A percentile compares a stretch with the other conserved stretches of the same genome.
These are phyloP conservation scores for Ptychochromis oligacanthus DNA, from an alignment of 2,113 vertebrate species.

Conservation along the genomic window DNA sequence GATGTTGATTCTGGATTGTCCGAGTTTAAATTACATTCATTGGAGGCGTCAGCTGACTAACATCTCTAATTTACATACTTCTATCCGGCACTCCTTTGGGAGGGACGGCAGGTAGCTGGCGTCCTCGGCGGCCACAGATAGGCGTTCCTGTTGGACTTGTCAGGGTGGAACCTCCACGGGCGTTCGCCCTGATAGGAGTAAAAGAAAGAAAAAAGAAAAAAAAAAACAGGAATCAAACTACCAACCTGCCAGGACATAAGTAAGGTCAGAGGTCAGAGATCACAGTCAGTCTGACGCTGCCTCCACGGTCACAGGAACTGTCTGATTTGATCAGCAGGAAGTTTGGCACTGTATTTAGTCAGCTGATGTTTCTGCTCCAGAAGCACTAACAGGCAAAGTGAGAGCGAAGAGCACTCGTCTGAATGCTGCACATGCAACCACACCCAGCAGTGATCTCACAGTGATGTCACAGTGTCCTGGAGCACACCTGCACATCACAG, in stretches of 20 bases:
- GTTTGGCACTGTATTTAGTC: not conserved
- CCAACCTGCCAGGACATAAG: not conserved
- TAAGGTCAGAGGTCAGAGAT: not conserved
- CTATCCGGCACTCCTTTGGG: conserved; percentile 88
- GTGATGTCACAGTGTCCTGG: not conserved
- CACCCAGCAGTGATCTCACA: not conserved
- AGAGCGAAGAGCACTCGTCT: not conserved
- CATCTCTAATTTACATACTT: conserved; percentile 77
- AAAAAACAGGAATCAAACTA: not conserved
- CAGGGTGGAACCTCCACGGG: conserved; percentile 82
- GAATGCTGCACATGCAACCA: not conserved
- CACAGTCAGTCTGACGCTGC: not conserved
- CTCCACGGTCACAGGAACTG: not conserved
- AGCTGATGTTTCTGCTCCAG: not conserved
- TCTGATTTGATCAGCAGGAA: not conserved
- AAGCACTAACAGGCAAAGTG: not conserved
- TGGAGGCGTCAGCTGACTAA: not conserved
- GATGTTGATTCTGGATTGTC: too few species aligned
- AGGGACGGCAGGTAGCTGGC: conserved; percentile 89
- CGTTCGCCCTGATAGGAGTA: conserved; percentile 26
- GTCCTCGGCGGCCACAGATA: conserved; percentile 82
- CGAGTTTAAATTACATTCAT: too few species aligned
- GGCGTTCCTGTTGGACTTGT: conserved; percentile 91
- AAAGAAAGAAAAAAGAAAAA: not conserved
- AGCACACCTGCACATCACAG: fast-evolving